Evolutionary conservation across 2,888 invertebrate genomes (phyloP).

Genomic region (Phytoseiulus persimilis): DNA sequence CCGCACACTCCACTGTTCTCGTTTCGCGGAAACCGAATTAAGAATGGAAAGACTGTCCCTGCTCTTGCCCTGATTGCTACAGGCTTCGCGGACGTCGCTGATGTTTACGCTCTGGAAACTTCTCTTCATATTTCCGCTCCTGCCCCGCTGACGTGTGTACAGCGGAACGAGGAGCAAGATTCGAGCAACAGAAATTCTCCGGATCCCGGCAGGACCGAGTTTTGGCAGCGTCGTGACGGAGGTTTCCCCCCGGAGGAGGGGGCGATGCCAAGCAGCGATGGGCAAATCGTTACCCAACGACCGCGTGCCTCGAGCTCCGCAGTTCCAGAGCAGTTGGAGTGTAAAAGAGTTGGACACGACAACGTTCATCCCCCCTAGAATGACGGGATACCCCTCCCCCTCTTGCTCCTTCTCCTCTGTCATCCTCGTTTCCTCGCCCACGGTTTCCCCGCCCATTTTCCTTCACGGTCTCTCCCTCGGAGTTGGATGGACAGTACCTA

Average conservation of each 20-base stretch:
- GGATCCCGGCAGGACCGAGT: too few species aligned
- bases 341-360: too few species aligned
- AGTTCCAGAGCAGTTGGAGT: too few species aligned
- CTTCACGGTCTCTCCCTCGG: neutral
- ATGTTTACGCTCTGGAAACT: neutral
- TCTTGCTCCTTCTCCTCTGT: too few species aligned
- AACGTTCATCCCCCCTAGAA: too few species aligned
- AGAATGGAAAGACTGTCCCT: neutral
- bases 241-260: neutral
- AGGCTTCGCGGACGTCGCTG: neutral
- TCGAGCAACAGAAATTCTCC: neutral
- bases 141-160: neutral
- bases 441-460: too few species aligned
- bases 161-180: neutral
- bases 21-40: neutral
- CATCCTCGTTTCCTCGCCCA: neutral
- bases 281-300: neutral
- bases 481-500: neutral
- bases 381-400: too few species aligned
- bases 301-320: neutral
- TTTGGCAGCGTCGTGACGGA: neutral
- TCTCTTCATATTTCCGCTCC: neutral
- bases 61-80: neutral
- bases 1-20: neutral
- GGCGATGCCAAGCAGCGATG: neutral